Evolutionary conservation across 2,113 vertebrate genomes (phyloP).

Genomic region (Rynchops niger): DNA sequence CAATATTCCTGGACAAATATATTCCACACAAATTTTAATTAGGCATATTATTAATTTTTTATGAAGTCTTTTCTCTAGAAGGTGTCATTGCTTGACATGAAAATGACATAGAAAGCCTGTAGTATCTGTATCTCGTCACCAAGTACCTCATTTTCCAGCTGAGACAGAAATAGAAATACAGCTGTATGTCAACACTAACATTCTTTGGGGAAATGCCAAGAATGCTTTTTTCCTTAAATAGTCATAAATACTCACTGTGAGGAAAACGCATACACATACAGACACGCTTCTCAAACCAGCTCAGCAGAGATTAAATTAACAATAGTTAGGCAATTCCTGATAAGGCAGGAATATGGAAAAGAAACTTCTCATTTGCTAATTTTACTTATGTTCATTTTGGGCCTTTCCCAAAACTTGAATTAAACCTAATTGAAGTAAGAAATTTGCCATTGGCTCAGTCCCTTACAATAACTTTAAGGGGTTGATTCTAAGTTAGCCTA

Average conservation of each 20-base stretch:
- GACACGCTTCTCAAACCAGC: not conserved
- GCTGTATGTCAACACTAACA: not conserved
- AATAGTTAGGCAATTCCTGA: not conserved
- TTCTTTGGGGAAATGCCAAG: not conserved
- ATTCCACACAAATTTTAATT: not conserved
- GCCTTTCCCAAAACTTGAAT: conserved; percentile 4
- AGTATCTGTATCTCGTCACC: not conserved
- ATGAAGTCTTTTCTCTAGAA: not conserved
- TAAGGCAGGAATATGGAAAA: not conserved
- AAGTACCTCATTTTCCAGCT: not conserved
- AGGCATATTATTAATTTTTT: not conserved
- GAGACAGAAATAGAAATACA: conserved; percentile 34
- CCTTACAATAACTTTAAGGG: not conserved
- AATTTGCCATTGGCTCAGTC: not conserved
- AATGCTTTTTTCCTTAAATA: not conserved
- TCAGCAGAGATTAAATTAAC: not conserved
- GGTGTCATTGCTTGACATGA: not conserved
- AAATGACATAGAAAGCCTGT: not conserved
- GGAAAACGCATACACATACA: not conserved
- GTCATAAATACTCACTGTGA: not conserved
- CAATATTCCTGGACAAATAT: not conserved
- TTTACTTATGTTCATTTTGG: not conserved
- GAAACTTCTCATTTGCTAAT: not conserved
- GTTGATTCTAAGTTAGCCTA: not conserved
- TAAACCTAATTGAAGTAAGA: not conserved